Evolutionary conservation across 2,113 vertebrate genomes (phyloP), one percentile per base, ranked within the genome.

Genomic region (Nycticryphes semicollaris): DNA sequence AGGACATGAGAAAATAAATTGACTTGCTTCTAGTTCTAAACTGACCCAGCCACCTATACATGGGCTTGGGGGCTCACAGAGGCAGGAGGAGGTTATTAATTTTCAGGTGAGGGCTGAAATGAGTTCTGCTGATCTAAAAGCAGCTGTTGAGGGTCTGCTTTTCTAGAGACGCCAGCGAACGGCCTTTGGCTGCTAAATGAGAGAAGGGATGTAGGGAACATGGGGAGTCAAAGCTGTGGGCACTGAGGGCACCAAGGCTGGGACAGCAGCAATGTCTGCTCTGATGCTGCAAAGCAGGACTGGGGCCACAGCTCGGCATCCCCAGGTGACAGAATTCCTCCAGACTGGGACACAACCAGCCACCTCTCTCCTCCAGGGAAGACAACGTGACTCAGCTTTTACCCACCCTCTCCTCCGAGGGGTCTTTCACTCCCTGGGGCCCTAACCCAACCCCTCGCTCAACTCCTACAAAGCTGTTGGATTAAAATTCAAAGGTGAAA

Each of bases 401-500:
- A 66, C 48, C 64, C 78, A 35, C 9, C 11, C 60, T 45, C 47
- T 57, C 33, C 56, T 50, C 66, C 48, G 51, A 93, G 63, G 68
- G 76, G 76, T 80, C 64, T 82, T 48, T 20, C 39, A n/a, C 81
- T 66, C 41, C 1, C 3, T 67, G 57, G 53, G 60, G 64, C 76
- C 76, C 53, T 69, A 3, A 14, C 57, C 37, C 53, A 77, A 9
- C 63, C 60, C 31, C 56, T 30, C 30, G n/a, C 47, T 53, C 74
- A 70, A 56, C 76, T 83, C 89, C 87, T 76, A 59, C 89, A 96
- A 84, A 97, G 94, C 96, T 1, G 1, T 23, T 63, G 97, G 96
- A 97, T 97, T 97, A 97, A 78, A 51, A 95, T 94, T 92, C 95
- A 96, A 92, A 97, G 96, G 95, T 97, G 93, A 94, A 96, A 77